phyloP scores from a whole-genome alignment of 2,888 invertebrate species.

The Microplitis manilae region DNA sequence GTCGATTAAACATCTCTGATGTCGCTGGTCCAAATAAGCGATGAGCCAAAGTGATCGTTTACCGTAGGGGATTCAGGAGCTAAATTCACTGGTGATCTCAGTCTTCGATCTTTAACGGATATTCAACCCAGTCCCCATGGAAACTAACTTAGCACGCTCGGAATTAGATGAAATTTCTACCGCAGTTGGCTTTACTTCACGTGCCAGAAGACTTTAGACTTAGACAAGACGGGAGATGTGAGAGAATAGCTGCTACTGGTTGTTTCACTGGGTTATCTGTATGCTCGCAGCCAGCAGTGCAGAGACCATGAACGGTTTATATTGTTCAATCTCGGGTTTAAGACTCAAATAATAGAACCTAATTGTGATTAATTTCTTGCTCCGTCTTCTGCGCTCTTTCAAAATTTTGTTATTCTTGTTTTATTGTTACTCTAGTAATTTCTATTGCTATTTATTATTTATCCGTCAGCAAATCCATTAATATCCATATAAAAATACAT shows the following conservation, averaged over 20 bases:
- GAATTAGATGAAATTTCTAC: conserved; percentile 47
- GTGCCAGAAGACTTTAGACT: conserved; percentile 4
- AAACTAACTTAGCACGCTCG: conserved; percentile 55
- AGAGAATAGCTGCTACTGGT: neutral
- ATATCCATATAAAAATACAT: too few relatives aligned
- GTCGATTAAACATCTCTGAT: conserved; percentile 13
- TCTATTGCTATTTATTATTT: too few relatives aligned
- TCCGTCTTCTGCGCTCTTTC: neutral
- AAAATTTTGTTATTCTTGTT: too few relatives aligned
- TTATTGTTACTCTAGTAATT: too few relatives aligned
- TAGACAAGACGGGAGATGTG: neutral
- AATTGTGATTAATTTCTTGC: conserved; percentile 54
- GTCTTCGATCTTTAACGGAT: conserved; percentile 41
- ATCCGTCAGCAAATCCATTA: too few relatives aligned
- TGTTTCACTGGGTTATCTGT: too few relatives aligned
- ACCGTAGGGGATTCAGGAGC: conserved; percentile 3
- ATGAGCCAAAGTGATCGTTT: conserved; percentile 22
- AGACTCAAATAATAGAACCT: conserved; percentile 54
- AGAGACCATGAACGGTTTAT: too few relatives aligned
- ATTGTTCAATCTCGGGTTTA: conserved; percentile 42
- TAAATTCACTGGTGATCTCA: conserved; percentile 19
- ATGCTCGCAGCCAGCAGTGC: too few relatives aligned
- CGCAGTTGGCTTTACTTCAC: conserved; percentile 23
- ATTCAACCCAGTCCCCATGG: conserved; percentile 46
- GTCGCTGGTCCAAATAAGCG: conserved; percentile 4